A percentile compares a stretch with the other conserved stretches of the same genome.
phyloP scores from a whole-genome alignment of 2,888 invertebrate species.

The Catocala nupta region DNA sequence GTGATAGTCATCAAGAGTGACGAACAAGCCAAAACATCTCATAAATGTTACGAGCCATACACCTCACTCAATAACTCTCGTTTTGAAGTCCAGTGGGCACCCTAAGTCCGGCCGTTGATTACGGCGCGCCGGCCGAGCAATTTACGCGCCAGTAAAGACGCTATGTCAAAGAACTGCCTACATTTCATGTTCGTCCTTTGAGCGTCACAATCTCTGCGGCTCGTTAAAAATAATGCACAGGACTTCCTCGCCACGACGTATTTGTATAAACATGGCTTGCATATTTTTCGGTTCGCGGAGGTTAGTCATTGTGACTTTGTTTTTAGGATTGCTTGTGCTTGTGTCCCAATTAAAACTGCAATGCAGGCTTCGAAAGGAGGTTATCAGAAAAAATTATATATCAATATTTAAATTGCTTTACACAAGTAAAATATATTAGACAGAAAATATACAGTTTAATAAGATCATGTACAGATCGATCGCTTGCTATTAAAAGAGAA shows the following conservation, averaged over 20 bases:
- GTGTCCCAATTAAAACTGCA: not conserved
- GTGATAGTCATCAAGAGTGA: no score
- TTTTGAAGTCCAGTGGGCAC: conserved; percentile 19
- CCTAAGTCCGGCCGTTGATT: conserved; percentile 38
- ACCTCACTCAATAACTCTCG: no score
- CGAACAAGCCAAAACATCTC: no score
- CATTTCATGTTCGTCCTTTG: conserved; percentile 39
- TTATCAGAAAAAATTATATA: no score
- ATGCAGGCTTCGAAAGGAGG: no score
- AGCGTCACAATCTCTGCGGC: conserved; percentile 31
- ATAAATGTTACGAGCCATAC: no score
- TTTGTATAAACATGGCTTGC: conserved; percentile 24
- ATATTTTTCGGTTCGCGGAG: conserved; percentile 11
- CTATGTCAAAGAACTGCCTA: conserved; percentile 42
- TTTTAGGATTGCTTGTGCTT: conserved; percentile 1
- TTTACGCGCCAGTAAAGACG: conserved; percentile 39
- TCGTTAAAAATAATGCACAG: conserved; percentile 43
- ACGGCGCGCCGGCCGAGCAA: conserved; percentile 33
- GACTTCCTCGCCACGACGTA: conserved; percentile 13
- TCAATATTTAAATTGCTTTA: no score
- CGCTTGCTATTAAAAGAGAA: no score
- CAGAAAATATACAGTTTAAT: no score
- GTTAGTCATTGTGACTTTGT: not conserved
- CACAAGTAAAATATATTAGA: no score
- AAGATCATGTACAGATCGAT: no score